These are phyloP conservation scores for Gallinago solitaria DNA, from an alignment of 2,797 vertebrate species.

Conservation along the genomic window DNA sequence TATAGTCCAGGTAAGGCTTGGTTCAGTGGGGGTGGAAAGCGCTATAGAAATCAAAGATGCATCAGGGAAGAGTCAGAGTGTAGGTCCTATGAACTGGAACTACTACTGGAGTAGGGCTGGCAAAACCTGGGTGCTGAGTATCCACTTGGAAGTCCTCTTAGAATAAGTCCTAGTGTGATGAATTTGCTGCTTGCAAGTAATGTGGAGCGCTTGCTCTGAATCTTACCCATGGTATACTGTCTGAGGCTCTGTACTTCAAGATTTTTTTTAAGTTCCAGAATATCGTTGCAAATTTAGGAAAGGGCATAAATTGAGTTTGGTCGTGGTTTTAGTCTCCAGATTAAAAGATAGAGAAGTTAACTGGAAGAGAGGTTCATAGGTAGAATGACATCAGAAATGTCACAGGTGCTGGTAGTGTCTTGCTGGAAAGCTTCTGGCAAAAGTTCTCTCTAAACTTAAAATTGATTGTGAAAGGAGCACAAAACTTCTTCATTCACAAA, in stretches of 20 bases:
- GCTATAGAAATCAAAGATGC: not conserved
- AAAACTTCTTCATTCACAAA: not conserved
- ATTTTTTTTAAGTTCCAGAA: not conserved
- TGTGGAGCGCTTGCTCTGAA: not conserved
- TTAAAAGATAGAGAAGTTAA: not conserved
- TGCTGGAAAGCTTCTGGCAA: not conserved
- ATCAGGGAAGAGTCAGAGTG: not conserved
- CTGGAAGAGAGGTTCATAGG: not conserved
- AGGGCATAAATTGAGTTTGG: not conserved
- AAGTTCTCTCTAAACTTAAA: not conserved
- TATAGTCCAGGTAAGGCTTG: not conserved
- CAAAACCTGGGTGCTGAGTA: not conserved
- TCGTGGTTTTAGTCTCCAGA: not conserved
- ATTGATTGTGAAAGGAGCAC: not conserved
- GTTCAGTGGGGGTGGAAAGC: accelerated
- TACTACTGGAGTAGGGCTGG: not conserved
- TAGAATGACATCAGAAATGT: not conserved
- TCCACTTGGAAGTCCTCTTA: not conserved
- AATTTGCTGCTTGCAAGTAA: not conserved
- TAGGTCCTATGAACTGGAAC: not conserved
- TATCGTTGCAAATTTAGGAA: not conserved
- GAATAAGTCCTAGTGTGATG: not conserved
- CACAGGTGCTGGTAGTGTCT: not conserved
- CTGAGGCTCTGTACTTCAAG: not conserved
- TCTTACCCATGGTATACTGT: not conserved